These are phyloP conservation scores for Typhlichthys eigenmanni DNA, from an alignment of 2,797 vertebrate genomes.

Conservation along the genomic window DNA sequence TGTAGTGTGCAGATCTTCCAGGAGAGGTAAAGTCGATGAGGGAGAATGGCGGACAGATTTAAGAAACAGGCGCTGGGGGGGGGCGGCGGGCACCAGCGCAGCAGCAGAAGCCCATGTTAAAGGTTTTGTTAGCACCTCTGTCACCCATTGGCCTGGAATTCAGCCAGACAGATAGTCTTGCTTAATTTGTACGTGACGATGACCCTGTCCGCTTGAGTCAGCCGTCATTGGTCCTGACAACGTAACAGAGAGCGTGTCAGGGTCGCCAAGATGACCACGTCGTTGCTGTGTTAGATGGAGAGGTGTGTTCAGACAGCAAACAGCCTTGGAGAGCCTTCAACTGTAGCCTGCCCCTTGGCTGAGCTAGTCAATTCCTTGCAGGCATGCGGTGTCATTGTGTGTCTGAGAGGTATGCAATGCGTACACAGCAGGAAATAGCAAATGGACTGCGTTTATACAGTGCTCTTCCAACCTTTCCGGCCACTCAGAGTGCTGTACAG, in stretches of 20 bases:
- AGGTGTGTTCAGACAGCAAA: neutral
- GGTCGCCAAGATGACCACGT: slow-evolving; percentile 24
- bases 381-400: too few species aligned
- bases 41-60: neutral
- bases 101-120: slow-evolving; percentile 35
- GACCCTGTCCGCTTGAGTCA: slow-evolving; percentile 42
- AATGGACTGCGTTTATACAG: too few species aligned
- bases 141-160: slow-evolving; percentile 10
- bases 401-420: too few species aligned
- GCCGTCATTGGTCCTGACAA: slow-evolving; percentile 46
- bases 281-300: neutral
- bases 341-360: too few species aligned
- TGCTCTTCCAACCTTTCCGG: too few species aligned
- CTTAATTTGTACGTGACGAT: slow-evolving; percentile 54
- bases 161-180: slow-evolving; percentile 33
- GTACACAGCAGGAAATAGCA: too few species aligned
- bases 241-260: slow-evolving; percentile 16
- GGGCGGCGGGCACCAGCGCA: slow-evolving; percentile 28
- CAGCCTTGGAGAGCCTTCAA: neutral
- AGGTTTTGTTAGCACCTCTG: slow-evolving; percentile 43
- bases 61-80: neutral
- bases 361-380: too few species aligned
- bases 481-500: too few species aligned
- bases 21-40: too few species aligned
- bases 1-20: too few species aligned